These are phyloP conservation scores for Glomeris maerens DNA, from an alignment of 1,140 invertebrate species.

Conservation along the genomic window DNA sequence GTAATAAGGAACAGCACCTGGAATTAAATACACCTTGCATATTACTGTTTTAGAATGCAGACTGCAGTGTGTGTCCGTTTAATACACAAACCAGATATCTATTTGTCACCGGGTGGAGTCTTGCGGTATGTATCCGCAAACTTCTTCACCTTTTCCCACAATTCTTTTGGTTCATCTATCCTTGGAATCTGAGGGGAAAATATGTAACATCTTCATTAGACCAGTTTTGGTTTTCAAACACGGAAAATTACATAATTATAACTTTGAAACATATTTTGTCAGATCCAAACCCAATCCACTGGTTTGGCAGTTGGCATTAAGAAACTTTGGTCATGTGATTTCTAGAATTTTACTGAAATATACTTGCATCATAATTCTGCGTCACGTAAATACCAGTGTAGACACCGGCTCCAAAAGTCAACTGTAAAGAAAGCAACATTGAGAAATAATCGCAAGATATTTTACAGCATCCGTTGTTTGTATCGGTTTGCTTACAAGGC, in stretches of 20 bases:
- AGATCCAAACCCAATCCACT: not conserved
- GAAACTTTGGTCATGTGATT: not conserved
- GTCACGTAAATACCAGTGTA: slow-evolving; percentile 63
- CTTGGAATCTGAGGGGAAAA: slow-evolving; percentile 47
- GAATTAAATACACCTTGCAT: too few relatives aligned
- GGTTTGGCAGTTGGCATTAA: not conserved
- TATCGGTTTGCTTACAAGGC: slow-evolving; percentile 25
- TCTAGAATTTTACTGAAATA: not conserved
- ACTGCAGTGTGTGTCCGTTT: too few relatives aligned
- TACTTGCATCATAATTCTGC: slow-evolving; percentile 64
- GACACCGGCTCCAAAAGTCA: slow-evolving; percentile 55
- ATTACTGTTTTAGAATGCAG: too few relatives aligned
- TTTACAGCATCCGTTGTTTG: too few relatives aligned
- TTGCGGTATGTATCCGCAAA: slow-evolving; percentile 51
- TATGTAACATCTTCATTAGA: not conserved
- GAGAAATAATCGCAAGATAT: not conserved
- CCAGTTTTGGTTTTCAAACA: too few relatives aligned
- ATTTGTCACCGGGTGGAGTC: slow-evolving; percentile 16
- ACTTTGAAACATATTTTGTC: not conserved
- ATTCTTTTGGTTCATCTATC: slow-evolving; percentile 56
- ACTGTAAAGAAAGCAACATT: slow-evolving; percentile 37
- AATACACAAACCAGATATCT: too few relatives aligned
- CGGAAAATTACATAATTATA: too few relatives aligned
- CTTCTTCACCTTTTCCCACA: slow-evolving; percentile 50
- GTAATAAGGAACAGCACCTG: too few relatives aligned